Evolutionary conservation across 35 echinoderm and acorn worm genomes (phyloP).

Genomic region (Lytechinus pictus): DNA sequence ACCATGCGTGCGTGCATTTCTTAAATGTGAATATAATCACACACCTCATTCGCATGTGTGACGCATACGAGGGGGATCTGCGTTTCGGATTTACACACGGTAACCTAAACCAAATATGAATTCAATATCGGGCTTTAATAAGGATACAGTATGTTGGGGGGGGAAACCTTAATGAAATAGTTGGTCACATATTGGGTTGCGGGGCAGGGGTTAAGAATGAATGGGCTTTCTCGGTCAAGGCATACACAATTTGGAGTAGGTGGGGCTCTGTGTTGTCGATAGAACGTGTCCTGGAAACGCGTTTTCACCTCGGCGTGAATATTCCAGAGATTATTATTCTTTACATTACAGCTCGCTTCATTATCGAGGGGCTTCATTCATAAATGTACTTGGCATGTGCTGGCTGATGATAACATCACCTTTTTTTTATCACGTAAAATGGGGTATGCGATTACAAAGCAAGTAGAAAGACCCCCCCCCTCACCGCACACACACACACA

Average conservation of each 20-base stretch:
- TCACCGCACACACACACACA: not conserved
- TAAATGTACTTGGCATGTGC: constrained; percentile 9
- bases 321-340: not conserved
- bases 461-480: not conserved
- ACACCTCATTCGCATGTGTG: not conserved
- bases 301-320: not conserved
- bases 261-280: not conserved
- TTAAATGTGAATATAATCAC: not conserved
- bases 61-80: not conserved
- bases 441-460: not conserved
- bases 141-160: not conserved
- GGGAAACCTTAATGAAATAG: not conserved
- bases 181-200: not conserved
- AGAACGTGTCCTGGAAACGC: not conserved
- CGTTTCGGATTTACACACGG: not conserved
- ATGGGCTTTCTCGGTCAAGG: constrained; percentile 11
- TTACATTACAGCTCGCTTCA: not conserved
- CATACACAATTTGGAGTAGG: not conserved
- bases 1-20: not conserved
- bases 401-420: not conserved
- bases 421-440: not conserved
- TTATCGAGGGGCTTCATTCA: not conserved
- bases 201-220: not conserved
- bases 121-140: not conserved
- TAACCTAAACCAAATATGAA: not conserved